These are phyloP conservation scores for Augochlorella aurata DNA, from an alignment of 2,888 invertebrate genomes.

Conservation along the genomic window DNA sequence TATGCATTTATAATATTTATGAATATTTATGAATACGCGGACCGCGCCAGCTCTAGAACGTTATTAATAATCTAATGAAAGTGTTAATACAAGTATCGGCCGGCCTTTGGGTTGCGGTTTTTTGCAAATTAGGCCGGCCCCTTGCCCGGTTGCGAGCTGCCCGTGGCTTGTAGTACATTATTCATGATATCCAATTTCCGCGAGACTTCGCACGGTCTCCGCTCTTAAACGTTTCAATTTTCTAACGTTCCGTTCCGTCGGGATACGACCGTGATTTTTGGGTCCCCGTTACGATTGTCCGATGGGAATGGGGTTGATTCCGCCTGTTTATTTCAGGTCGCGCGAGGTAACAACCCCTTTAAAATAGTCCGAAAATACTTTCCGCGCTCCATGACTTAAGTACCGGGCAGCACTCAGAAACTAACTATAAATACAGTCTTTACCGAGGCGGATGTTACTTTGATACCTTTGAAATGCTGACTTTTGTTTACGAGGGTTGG, in stretches of 20 bases:
- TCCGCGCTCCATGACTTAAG: slow-evolving; percentile 49
- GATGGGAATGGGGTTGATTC: neutral
- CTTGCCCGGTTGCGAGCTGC: neutral
- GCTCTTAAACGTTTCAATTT: no score
- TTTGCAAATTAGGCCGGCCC: neutral
- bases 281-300: neutral
- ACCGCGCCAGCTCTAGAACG: neutral
- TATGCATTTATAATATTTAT: neutral
- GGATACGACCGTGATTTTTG: neutral
- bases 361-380: slow-evolving; percentile 54
- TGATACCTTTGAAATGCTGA: slow-evolving; percentile 54
- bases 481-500: slow-evolving; percentile 52
- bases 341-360: slow-evolving; percentile 42
- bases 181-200: neutral
- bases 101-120: neutral
- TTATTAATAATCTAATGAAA: slow-evolving; percentile 9
- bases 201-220: neutral
- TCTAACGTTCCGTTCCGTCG: no score
- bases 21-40: neutral
- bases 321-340: slow-evolving; percentile 27
- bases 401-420: slow-evolving; percentile 52
- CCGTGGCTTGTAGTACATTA: neutral
- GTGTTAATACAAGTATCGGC: neutral
- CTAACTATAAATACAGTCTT: slow-evolving; percentile 53
- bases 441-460: slow-evolving; percentile 49